phyloP scores from a whole-genome alignment of 2,113 vertebrate species.

The Albula glossodonta region DNA sequence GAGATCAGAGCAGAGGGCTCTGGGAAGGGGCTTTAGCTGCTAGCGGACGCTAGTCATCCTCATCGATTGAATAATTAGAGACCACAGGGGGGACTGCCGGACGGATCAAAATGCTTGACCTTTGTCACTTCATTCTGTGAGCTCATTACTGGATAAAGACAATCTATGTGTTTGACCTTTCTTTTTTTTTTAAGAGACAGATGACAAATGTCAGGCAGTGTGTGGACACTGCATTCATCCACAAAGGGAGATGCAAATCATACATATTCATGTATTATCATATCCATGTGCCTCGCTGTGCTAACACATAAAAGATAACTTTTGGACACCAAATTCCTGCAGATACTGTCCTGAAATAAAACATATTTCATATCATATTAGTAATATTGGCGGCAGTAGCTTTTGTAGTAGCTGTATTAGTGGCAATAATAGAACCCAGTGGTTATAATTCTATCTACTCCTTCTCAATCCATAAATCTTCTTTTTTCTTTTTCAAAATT shows the following conservation, averaged over 20 bases:
- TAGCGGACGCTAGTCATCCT: slow-evolving; percentile 68
- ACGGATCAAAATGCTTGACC: slow-evolving; percentile 68
- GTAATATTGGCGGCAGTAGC: too few species aligned
- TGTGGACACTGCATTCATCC: background rate
- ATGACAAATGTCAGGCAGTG: slow-evolving; percentile 16
- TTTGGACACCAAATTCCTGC: too few species aligned
- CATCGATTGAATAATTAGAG: slow-evolving; percentile 72
- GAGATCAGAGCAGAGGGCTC: slow-evolving; percentile 61
- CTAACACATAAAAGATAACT: background rate
- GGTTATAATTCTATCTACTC: too few species aligned
- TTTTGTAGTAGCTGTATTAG: too few species aligned
- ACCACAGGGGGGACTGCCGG: slow-evolving; percentile 60
- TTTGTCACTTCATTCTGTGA: slow-evolving; percentile 51
- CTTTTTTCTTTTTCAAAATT: too few species aligned
- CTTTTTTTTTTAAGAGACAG: slow-evolving; percentile 5
- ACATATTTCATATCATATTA: too few species aligned
- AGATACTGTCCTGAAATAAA: too few species aligned
- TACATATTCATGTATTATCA: background rate
- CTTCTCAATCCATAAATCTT: too few species aligned
- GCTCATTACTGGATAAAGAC: slow-evolving; percentile 16
- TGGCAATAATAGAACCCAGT: too few species aligned
- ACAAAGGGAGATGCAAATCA: background rate
- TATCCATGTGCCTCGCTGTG: background rate
- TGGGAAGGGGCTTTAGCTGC: slow-evolving; percentile 60
- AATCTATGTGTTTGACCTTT: slow-evolving; percentile 26